These are phyloP conservation scores for Oncorhynchus clarkii DNA, from an alignment of 2,113 vertebrate genomes.

Conservation along the genomic window DNA sequence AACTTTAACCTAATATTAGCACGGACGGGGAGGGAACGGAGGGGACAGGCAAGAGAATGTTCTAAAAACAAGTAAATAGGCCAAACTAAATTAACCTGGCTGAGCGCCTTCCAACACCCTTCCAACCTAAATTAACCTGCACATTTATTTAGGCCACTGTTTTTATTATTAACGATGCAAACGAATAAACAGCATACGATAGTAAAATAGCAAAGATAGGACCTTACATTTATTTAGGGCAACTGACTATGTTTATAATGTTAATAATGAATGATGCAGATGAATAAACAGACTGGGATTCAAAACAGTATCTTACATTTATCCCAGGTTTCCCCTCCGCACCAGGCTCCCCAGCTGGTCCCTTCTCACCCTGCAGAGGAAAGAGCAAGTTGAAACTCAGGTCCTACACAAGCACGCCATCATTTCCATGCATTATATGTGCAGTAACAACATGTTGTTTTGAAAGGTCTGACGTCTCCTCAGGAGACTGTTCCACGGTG, in stretches of 20 bases:
- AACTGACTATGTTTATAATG: conserved; percentile 10
- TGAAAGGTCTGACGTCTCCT: too few relatives aligned
- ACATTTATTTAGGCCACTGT: too few relatives aligned
- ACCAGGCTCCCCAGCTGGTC: conserved; percentile 68
- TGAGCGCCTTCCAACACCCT: too few relatives aligned
- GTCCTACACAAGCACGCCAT: too few relatives aligned
- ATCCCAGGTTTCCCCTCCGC: conserved; percentile 64
- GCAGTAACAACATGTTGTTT: too few relatives aligned
- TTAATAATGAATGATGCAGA: neutral
- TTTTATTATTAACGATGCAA: neutral
- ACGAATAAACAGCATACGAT: conserved; percentile 7
- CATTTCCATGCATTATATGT: too few relatives aligned
- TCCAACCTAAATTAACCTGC: too few relatives aligned
- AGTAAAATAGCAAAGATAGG: too few relatives aligned
- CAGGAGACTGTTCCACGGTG: too few relatives aligned
- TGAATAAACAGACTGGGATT: neutral
- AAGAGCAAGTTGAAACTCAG: neutral
- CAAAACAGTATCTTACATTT: conserved; percentile 62
- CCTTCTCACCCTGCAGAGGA: neutral
- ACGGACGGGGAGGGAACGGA: conserved; percentile 7
- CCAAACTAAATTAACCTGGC: conserved; percentile 25
- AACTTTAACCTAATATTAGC: conserved; percentile 67
- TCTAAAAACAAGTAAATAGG: conserved; percentile 31
- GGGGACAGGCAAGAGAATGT: conserved; percentile 4
- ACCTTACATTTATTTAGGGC: neutral